Conservation (phyloP, 2,888 invertebrate genomes). For the Drosophila acutilabella region DNA sequence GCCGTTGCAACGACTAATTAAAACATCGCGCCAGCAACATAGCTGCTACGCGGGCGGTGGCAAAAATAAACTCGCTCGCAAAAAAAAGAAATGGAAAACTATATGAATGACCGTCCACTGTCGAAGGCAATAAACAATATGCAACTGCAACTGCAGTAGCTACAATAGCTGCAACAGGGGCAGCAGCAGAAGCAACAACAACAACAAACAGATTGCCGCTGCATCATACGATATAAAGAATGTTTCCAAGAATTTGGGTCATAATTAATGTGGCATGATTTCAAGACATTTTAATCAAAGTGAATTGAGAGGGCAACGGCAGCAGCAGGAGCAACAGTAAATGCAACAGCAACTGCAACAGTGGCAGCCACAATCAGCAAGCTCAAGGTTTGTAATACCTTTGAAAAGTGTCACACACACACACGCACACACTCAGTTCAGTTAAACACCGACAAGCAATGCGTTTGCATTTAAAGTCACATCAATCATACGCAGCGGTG, state of each 20-base stretch:
- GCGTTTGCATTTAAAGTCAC: slow-evolving; percentile 69
- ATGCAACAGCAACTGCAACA: slow-evolving; percentile 19
- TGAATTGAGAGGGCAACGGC: slow-evolving; percentile 59
- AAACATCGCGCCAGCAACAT: slow-evolving; percentile 81
- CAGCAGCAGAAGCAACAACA: slow-evolving; percentile 19
- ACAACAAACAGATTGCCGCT: slow-evolving; percentile 72
- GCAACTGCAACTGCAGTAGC: slow-evolving; percentile 56
- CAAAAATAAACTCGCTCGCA: neutral
- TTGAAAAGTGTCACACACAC: slow-evolving; percentile 58
- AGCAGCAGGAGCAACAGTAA: slow-evolving; percentile 22
- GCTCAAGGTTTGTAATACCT: slow-evolving; percentile 52
- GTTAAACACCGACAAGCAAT: slow-evolving; percentile 5
- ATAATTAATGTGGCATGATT: slow-evolving; percentile 85
- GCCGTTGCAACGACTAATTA: slow-evolving; percentile 82
- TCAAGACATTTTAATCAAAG: slow-evolving; percentile 79
- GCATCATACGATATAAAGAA: slow-evolving; percentile 79
- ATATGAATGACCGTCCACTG: slow-evolving; percentile 83
- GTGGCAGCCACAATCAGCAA: slow-evolving; percentile 23
- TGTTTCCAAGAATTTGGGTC: slow-evolving; percentile 85
- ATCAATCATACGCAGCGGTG: slow-evolving; percentile 82
- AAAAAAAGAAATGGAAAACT: slow-evolving; percentile 15
- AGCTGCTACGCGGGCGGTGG: slow-evolving; percentile 66
- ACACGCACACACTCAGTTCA: slow-evolving; percentile 5
- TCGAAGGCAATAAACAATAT: slow-evolving; percentile 78
- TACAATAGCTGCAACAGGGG: slow-evolving; percentile 39